Base-by-base conservation (phyloP, 2,888 invertebrate genomes). In the Apamea crenata region DNA sequence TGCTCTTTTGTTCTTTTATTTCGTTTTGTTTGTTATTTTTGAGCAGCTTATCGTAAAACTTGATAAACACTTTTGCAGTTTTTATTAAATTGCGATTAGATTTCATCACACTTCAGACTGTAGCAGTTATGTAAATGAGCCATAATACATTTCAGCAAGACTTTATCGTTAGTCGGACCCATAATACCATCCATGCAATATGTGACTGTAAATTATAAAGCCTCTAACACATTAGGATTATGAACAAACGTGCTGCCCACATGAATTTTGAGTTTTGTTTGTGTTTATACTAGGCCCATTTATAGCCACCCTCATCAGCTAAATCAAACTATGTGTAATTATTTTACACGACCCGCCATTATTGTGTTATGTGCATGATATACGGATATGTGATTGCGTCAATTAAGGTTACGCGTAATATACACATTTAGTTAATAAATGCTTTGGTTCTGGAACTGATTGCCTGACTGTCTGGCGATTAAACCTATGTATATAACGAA, bases 251-350 rank as follows among this genome's bases (percentile, higher is more conserved):
- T 21, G 53, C 21, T n/a, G 66, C 65, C 77, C 77, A 77, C 80
- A 85, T 89, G 83, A 81, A 85, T 87, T 79, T 81, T 75, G 81
- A 77, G 78, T 69, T 70, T 73, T 87, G 83, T 87, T 89, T 87
- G 81, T 79, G 70, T 79, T 86, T 81, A 75, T 74, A 77, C 47
- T 70, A 47, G 67, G n/a, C 76, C 74, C 67, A 63, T 80, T 71
- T 61, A 73, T 80, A 63, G 32, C 86, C 67, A 78, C 72, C 80
- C 84, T 84, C 89, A 89, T 86, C 82, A 84, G 80, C 76, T 82
- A 87, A 89, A 87, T 89, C 88, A 89, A 88, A 89, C 86, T 86
- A 80, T 66, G 70, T 82, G 78, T 84, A 82, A 86, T 87, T 83
- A 89, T 82, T 86, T 86, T 75, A 78, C 76, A 86, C 80, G 79